phyloP scores from a whole-genome alignment of 2,888 invertebrate species.

The Idaea biselata region DNA sequence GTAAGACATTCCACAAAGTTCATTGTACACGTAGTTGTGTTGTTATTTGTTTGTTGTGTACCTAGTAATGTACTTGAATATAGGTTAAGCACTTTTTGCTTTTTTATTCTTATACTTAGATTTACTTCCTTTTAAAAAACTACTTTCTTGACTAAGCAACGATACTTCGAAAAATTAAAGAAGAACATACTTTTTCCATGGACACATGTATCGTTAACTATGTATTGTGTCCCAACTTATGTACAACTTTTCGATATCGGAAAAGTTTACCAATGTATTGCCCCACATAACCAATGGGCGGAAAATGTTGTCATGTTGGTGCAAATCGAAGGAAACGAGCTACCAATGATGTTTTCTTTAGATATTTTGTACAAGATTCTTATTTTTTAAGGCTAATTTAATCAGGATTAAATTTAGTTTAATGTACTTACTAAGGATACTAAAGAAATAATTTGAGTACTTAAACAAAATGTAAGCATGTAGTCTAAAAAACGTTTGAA shows the following conservation, averaged over 20 bases:
- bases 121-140: not conserved
- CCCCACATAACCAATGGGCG: not conserved
- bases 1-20: conserved; percentile 36
- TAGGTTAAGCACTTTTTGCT: not conserved
- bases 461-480: too few species aligned
- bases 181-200: not conserved
- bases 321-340: not conserved
- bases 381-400: not conserved
- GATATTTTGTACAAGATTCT: not conserved
- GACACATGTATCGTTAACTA: not conserved
- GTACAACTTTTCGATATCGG: not conserved
- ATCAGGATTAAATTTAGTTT: too few species aligned
- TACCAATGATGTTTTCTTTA: not conserved
- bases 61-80: not conserved
- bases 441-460: too few species aligned
- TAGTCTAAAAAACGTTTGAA: too few species aligned
- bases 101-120: not conserved
- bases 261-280: not conserved
- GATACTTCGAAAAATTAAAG: not conserved
- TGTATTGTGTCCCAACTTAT: not conserved
- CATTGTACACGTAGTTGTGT: not conserved
- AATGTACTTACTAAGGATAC: too few species aligned
- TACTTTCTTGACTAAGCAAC: not conserved
- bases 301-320: not conserved
- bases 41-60: not conserved